Evolutionary conservation across 2,888 invertebrate genomes (phyloP).

Genomic region (Priocnemis perturbator): DNA sequence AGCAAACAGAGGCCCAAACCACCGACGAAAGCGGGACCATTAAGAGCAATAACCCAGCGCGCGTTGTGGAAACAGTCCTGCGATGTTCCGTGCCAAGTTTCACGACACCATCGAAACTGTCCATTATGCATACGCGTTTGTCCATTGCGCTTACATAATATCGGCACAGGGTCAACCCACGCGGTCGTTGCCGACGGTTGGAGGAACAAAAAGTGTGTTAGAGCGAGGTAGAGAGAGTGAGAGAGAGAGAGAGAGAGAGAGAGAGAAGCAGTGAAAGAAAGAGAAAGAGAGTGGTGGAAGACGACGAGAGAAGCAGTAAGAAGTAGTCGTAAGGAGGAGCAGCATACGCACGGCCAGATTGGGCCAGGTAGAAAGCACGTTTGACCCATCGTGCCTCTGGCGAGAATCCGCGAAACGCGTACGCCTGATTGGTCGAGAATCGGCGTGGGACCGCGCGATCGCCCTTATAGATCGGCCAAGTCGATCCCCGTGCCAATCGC

Average conservation of each 20-base stretch:
- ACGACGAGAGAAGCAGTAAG: not conserved
- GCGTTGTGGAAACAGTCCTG: no score
- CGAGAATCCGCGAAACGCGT: constrained; percentile 12
- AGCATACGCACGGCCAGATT: constrained; percentile 27
- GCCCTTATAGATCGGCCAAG: constrained; percentile 41
- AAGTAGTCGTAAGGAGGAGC: constrained; percentile 29
- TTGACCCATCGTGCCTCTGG: constrained; percentile 24
- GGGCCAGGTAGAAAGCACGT: constrained; percentile 48
- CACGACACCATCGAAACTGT: no score
- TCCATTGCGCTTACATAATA: constrained; percentile 1
- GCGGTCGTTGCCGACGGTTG: constrained; percentile 8
- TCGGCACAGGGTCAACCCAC: constrained; percentile 22
- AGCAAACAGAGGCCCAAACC: no score
- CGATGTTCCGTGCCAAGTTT: no score
- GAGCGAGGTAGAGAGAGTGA: no score
- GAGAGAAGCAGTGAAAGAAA: no score
- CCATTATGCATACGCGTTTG: no score
- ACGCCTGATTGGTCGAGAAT: constrained; percentile 30
- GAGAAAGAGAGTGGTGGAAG: no score
- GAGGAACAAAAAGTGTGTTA: no score
- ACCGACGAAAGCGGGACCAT: no score
- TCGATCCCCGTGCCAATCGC: constrained; percentile 29
- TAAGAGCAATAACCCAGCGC: no score
- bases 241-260: no score
- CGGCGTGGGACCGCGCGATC: constrained; percentile 29